Percentiles rank a stretch among this genome's conserved stretches.
phyloP scores from a whole-genome alignment of 2,113 vertebrate genomes.

The Carlito syrichta region DNA sequence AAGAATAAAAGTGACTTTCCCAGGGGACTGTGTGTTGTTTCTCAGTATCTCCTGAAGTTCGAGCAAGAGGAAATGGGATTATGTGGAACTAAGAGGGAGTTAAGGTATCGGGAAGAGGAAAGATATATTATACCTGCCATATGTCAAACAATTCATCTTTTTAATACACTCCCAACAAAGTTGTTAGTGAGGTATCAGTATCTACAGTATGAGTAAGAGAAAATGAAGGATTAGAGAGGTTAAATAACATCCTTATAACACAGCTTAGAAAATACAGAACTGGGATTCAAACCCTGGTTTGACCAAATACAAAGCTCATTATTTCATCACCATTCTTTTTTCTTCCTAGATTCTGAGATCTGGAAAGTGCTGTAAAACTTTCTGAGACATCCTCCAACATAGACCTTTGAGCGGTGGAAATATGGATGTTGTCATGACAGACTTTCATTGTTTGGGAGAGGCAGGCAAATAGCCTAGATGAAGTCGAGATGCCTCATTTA shows the following conservation, averaged over 20 bases:
- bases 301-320: neutral
- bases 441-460: neutral
- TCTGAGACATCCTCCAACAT: neutral
- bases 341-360: neutral
- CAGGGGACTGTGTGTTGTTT: neutral
- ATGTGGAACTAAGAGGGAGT: neutral
- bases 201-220: neutral
- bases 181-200: neutral
- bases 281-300: neutral
- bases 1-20: neutral
- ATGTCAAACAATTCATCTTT: neutral
- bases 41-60: neutral
- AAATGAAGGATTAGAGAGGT: neutral
- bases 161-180: neutral
- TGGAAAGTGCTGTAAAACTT: neutral
- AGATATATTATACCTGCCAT: neutral
- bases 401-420: neutral
- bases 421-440: accelerated
- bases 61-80: neutral
- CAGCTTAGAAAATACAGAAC: neutral
- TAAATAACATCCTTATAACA: neutral
- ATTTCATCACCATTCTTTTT: neutral
- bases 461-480: neutral
- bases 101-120: neutral
- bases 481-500: neutral